Evolutionary conservation across 2,113 vertebrate species (phyloP).

Genomic region (Puntigrus tetrazona): DNA sequence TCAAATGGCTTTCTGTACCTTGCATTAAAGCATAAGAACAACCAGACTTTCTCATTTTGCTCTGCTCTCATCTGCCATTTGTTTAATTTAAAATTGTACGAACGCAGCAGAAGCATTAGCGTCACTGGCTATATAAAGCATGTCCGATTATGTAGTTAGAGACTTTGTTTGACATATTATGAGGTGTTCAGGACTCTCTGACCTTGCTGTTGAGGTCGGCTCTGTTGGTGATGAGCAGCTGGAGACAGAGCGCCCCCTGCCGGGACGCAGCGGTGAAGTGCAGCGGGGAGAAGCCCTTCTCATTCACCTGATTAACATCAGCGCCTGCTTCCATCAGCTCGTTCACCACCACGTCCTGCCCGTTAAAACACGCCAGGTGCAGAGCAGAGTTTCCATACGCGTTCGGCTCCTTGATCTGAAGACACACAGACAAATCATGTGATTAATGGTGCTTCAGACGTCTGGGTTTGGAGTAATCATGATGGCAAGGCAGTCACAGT

Average conservation of each 20-base stretch:
- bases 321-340: slow-evolving; percentile 95
- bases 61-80: not conserved
- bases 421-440: not conserved
- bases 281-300: slow-evolving; percentile 93
- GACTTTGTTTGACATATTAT: no score
- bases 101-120: no score
- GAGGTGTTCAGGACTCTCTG: slow-evolving; percentile 18
- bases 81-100: no score
- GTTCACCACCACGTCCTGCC: slow-evolving; percentile 97
- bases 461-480: no score
- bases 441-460: not conserved
- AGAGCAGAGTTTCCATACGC: slow-evolving; percentile 95
- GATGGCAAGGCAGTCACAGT: no score
- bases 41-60: no score
- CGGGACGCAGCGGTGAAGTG: slow-evolving; percentile 97
- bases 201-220: slow-evolving; percentile 97
- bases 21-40: not conserved
- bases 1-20: not conserved
- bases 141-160: no score
- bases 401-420: slow-evolving; percentile 95
- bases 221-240: slow-evolving; percentile 92
- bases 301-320: slow-evolving; percentile 95
- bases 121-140: no score
- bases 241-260: slow-evolving; percentile 92
- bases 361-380: slow-evolving; percentile 97